Percentiles rank a stretch among this genome's conserved stretches.
Conservation (phyloP, 2,888 invertebrate genomes). For the Tiliacea aurago region DNA sequence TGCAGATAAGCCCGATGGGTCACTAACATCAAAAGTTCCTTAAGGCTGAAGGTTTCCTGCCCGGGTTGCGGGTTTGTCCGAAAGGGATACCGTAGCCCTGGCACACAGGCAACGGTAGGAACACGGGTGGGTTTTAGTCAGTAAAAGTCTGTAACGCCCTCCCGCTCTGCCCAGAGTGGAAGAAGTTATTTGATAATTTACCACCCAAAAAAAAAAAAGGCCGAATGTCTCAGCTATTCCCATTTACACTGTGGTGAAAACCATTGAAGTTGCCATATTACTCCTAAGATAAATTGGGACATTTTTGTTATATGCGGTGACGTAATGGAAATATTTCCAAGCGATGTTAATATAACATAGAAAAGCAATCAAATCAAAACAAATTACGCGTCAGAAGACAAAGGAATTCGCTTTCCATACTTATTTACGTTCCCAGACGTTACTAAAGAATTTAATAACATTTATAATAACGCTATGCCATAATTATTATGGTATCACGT, state of each 20-base stretch:
- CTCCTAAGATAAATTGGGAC: background rate
- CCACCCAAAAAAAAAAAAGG: background rate
- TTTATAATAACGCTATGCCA: background rate
- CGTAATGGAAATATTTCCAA: constrained; percentile 9
- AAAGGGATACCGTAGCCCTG: no score
- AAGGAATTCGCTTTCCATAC: background rate
- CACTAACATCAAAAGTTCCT: background rate
- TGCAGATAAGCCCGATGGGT: constrained; percentile 14
- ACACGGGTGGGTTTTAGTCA: no score
- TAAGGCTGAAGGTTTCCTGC: background rate
- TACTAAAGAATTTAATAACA: background rate
- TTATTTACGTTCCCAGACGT: background rate
- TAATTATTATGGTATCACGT: background rate
- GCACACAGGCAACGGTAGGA: no score
- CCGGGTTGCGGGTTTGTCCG: no score
- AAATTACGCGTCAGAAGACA: background rate
- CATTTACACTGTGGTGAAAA: background rate
- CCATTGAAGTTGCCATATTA: background rate
- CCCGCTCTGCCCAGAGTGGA: no score
- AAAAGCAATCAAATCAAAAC: constrained; percentile 13
- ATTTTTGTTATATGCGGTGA: background rate
- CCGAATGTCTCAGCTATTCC: background rate
- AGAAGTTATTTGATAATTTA: no score
- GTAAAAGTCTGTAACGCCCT: no score
- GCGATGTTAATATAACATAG: background rate